Evolutionary conservation across 2,113 vertebrate species (phyloP), one percentile per base, ranked within the genome.

Genomic region (Grantiella picta): DNA sequence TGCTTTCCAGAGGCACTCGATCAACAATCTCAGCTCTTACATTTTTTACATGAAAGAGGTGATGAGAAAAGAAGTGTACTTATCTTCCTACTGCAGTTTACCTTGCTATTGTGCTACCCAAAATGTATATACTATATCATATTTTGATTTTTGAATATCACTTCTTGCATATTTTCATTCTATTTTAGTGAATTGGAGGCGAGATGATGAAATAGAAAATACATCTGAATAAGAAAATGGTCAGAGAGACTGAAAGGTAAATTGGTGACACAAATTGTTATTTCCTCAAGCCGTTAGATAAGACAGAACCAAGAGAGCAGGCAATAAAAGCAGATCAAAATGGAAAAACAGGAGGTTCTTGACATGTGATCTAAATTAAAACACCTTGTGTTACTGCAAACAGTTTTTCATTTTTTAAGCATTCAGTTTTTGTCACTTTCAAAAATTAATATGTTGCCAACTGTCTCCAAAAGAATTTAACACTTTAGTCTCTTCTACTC

Each of bases 281-380:
- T 95, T 95, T 94, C 53, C 75, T 42, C 33, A 40, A 83, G 50
- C 29, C 83, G 31, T 69, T 95, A 90, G 71, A 59, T 86, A 88
- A 75, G 71, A 38, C 31, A 73, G 44, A 92, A 68, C 36, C 47
- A 79, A 70, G 60, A 86, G 91, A 78, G 33, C 47, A 87, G 35
- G 52, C 88, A 82, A 79, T 76, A 80, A 73, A 81, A 69, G 21
- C 56, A 89, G 57, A 61, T 7, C n/a, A 72, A 82, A 94, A 91
- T 68, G 52, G 60, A 68, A 92, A 86, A 76, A 2, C 5, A n/a
- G 61, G 18, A 49, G 15, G 18, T 29, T 94, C 57, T 84, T 94
- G 92, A 78, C 72, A 71, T 70, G 27, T 38, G 44, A 91, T 76
- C 52, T 79, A 85, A 92, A 86, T 89, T 89, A 72, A 92, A 84